Evolutionary conservation across 2,888 invertebrate species (phyloP), one percentile per base, ranked within the genome.

Genomic region (Chesias legatella): DNA sequence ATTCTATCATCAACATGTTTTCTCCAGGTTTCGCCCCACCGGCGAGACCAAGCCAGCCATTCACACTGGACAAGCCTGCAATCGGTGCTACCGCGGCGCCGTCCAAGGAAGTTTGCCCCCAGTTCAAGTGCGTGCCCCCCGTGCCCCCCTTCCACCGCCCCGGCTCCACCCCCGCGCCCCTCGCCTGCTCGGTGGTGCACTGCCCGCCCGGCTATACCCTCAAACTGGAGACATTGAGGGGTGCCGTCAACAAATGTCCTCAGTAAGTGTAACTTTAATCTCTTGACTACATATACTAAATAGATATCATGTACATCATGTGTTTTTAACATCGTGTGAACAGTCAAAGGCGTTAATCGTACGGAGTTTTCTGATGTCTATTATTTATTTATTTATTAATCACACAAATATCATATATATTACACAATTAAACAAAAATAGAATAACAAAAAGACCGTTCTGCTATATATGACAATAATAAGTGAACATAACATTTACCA

Each of bases 191-290:
- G 0, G 67, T 85, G 5, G 81, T 88, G 1, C 53, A 62, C 6
- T 94, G 94, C 56, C 93, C 93, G 0, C 73, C 85, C 0, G 89
- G 88, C 1, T 93, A 93, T 65, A 76, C 85, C 5, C 73, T 92
- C 1, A 85, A 82, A 33, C 59, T 90, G 44, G 90, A 91, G 22
- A 56, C 56, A 0, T 67, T 59, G 7, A 56, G 67, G 0, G 33
- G 48, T 0, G 68, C 50, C 11, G 38, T 47, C n/a, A 65, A 80
- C n/a, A 77, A 80, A 28, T 91, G 91, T 42, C 86, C 88, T 0
- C 80, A 80, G 89, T 89, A 53, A 85, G 80, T 43, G 17, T 17
- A 3, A 29, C 3, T 17, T 4, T 7, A 3, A n/a, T 3, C 13
- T 17, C 13, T 3, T n/a, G n/a, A n/a, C n/a, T n/a, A n/a, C n/a